These are phyloP conservation scores for Philopotamus ludificatus DNA, from an alignment of 1,140 invertebrate species.

Conservation along the genomic window DNA sequence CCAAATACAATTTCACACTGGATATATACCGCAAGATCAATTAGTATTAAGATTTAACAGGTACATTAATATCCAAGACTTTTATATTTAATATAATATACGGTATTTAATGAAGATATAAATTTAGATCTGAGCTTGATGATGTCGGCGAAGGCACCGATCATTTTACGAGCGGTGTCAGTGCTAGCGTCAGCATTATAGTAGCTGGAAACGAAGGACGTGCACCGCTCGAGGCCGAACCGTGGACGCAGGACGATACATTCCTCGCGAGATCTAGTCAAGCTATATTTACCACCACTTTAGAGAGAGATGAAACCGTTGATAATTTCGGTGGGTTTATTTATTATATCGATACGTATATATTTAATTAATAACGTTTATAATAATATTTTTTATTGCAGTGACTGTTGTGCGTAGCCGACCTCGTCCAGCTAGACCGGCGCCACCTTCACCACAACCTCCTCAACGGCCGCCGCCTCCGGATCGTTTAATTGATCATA, in stretches of 20 bases:
- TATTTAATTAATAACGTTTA: too few relatives aligned
- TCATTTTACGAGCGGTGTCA: slow-evolving; percentile 77
- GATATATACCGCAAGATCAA: slow-evolving; percentile 75
- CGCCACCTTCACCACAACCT: slow-evolving; percentile 46
- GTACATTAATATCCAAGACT: slow-evolving; percentile 44
- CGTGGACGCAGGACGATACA: slow-evolving; percentile 67
- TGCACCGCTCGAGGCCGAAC: slow-evolving; percentile 64
- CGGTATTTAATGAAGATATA: not conserved
- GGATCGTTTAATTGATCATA: slow-evolving; percentile 16
- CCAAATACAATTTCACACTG: slow-evolving; percentile 85
- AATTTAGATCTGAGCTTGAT: slow-evolving; percentile 71
- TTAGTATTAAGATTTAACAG: slow-evolving; percentile 72
- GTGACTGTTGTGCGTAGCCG: slow-evolving; percentile 43
- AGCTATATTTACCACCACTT: slow-evolving; percentile 74
- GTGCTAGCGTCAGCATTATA: slow-evolving; percentile 69
- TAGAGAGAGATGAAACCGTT: slow-evolving; percentile 81
- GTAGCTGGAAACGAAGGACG: slow-evolving; percentile 66
- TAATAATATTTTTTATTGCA: slow-evolving; percentile 14
- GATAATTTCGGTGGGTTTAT: slow-evolving; percentile 68
- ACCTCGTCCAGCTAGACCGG: slow-evolving; percentile 45
- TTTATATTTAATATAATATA: not conserved
- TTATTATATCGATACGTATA: not conserved
- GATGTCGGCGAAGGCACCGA: slow-evolving; percentile 75
- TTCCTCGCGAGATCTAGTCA: slow-evolving; percentile 54
- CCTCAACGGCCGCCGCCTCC: slow-evolving; percentile 40